Base-by-base conservation (phyloP, 2,888 invertebrate genomes). In the Ornithoptera alexandrae region DNA sequence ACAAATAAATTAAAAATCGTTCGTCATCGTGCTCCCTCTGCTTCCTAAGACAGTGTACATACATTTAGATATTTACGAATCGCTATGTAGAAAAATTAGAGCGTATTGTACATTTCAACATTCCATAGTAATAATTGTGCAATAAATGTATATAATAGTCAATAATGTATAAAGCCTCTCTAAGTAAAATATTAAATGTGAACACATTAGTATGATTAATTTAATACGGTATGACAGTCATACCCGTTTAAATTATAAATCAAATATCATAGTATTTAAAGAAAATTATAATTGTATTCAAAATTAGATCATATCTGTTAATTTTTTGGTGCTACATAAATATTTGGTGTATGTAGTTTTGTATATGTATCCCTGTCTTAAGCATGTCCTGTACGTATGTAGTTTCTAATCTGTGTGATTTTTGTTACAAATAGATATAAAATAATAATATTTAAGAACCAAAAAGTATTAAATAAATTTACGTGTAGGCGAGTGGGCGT, bases 91-190 rank as follows among this genome's bases (percentile, higher is more conserved):
- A 67, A 75, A 76, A 22, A 70, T 76, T 72, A 69, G 76, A 74
- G 74, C 74, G 71, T 77, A 75, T 76, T 77, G 79, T 80, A 82
- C 79, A 78, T 79, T 72, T 72, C 72, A 80, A 90, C 92, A 92
- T 92, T 92, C 92, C 92, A 87, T 91, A 87, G 83, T 83, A 84
- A 83, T 88, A 85, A 86, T 83, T 86, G 90, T 87, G 86, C 86
- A 87, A 87, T 87, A 86, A 77, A 70, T 84, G 80, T 85, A 82
- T 74, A 83, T 79, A 82, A 74, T 79, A 77, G 74, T 70, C 74
- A 73, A 72, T 74, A 67, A 73, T 82, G 81, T 84, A 82, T 76
- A 81, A 81, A 84, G 68, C 56, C 10, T 67, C 65, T 36, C 42
- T 67, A 50, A 62, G n/a, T 57, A 39, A 71, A 39, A 60, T 18